Evolutionary conservation across 2,888 invertebrate genomes (phyloP).

Genomic region (Anoplius nigerrimus): DNA sequence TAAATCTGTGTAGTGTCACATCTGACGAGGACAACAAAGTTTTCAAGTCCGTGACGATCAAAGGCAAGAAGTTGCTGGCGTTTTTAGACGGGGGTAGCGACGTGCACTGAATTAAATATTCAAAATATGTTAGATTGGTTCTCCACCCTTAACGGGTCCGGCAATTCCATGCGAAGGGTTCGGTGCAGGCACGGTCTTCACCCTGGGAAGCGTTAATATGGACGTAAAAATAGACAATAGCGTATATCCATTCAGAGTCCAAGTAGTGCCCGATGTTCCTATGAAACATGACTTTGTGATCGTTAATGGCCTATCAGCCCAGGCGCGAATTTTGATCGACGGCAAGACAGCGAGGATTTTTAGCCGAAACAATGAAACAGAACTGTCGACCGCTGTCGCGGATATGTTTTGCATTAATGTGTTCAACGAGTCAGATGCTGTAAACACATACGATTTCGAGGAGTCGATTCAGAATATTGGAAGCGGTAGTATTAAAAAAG

Average conservation of each 20-base stretch:
- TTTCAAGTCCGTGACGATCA: conserved; percentile 11
- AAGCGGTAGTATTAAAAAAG: neutral
- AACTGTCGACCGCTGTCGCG: conserved; percentile 14
- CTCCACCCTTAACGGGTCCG: conserved; percentile 7
- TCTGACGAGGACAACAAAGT: conserved; percentile 8
- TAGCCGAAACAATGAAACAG: conserved; percentile 5
- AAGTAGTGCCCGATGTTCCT: no score
- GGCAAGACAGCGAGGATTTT: no score
- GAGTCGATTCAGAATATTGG: conserved; percentile 1
- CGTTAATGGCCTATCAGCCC: no score
- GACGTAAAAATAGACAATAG: conserved; percentile 26
- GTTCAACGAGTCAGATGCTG: conserved; percentile 8
- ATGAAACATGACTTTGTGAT: no score
- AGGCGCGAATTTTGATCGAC: no score
- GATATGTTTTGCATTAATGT: conserved; percentile 23
- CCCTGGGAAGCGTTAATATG: conserved; percentile 20
- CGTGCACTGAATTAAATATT: conserved; percentile 26
- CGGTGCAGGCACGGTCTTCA: neutral
- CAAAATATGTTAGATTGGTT: conserved; percentile 29
- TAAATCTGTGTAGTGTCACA: no score
- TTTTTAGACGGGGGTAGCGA: conserved; percentile 36
- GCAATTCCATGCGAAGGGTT: conserved; percentile 20
- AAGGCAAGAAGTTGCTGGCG: no score
- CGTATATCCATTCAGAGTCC: no score
- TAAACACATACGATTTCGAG: conserved; percentile 13